A percentile compares a stretch with the other conserved stretches of the same genome.
Evolutionary conservation across 2,888 invertebrate genomes (phyloP).

Genomic region (Gari tellinella): DNA sequence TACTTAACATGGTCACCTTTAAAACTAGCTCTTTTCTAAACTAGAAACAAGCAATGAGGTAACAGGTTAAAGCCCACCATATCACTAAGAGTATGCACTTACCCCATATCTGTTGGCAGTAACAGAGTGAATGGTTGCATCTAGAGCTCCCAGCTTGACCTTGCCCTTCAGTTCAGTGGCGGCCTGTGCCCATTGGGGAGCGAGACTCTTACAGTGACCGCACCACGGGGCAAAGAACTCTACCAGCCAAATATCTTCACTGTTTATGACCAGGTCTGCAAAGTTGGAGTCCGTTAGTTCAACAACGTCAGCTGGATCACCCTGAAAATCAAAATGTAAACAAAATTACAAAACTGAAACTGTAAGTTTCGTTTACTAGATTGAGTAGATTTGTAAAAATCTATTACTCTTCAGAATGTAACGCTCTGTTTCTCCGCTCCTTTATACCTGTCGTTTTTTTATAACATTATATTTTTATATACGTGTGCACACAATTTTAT

Average conservation of each 20-base stretch:
- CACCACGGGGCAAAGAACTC: slow-evolving; percentile 97
- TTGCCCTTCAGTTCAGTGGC: slow-evolving; percentile 98
- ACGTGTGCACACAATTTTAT: too few relatives aligned
- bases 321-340: slow-evolving; percentile 28
- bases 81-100: slow-evolving; percentile 44
- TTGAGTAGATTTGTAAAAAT: too few relatives aligned
- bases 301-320: slow-evolving; percentile 87
- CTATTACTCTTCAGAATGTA: too few relatives aligned
- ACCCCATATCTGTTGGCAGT: slow-evolving; percentile 93
- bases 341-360: too few relatives aligned
- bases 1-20: too few relatives aligned
- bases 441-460: too few relatives aligned
- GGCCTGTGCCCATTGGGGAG: slow-evolving; percentile 98
- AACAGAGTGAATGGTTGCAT: slow-evolving; percentile 95
- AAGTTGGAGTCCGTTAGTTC: slow-evolving; percentile 98
- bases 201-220: slow-evolving; percentile 92
- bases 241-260: slow-evolving; percentile 98
- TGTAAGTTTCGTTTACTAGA: too few relatives aligned
- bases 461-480: too few relatives aligned
- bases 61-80: too few relatives aligned
- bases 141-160: slow-evolving; percentile 95
- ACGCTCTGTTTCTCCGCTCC: too few relatives aligned
- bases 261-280: slow-evolving; percentile 94
- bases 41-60: too few relatives aligned
- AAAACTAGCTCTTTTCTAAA: too few relatives aligned